These are phyloP conservation scores for Lagothrix lagotricha DNA, from an alignment of 2,797 vertebrate species.

Conservation along the genomic window DNA sequence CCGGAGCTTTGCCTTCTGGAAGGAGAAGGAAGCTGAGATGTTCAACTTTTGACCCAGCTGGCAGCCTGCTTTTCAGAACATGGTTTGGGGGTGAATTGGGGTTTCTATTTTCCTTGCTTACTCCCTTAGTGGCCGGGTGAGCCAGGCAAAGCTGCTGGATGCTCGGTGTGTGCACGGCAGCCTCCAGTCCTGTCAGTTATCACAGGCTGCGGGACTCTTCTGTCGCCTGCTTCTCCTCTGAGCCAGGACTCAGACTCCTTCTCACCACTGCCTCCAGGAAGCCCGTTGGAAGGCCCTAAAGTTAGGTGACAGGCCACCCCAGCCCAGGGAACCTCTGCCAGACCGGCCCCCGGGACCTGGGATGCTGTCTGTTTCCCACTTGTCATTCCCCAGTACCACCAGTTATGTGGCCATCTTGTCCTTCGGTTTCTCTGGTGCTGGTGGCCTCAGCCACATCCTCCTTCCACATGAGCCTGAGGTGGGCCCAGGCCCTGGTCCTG, in stretches of 20 bases:
- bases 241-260: neutral
- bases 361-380: neutral
- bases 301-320: accelerated
- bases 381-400: accelerated
- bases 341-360: accelerated
- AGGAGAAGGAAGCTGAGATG: conserved; percentile 97
- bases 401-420: accelerated
- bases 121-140: neutral
- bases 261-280: accelerated
- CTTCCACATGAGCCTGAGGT: neutral
- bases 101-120: neutral
- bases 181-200: neutral
- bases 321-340: neutral
- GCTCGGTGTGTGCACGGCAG: too few relatives aligned
- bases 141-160: neutral
- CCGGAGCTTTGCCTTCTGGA: conserved; percentile 98
- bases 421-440: neutral
- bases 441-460: neutral
- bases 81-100: accelerated
- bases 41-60: conserved; percentile 86
- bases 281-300: accelerated
- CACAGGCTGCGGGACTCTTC: neutral
- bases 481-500: too few relatives aligned
- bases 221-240: neutral
- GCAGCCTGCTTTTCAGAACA: accelerated